Base-by-base conservation (phyloP, 2,797 vertebrate genomes). In the Argentina silus region DNA sequence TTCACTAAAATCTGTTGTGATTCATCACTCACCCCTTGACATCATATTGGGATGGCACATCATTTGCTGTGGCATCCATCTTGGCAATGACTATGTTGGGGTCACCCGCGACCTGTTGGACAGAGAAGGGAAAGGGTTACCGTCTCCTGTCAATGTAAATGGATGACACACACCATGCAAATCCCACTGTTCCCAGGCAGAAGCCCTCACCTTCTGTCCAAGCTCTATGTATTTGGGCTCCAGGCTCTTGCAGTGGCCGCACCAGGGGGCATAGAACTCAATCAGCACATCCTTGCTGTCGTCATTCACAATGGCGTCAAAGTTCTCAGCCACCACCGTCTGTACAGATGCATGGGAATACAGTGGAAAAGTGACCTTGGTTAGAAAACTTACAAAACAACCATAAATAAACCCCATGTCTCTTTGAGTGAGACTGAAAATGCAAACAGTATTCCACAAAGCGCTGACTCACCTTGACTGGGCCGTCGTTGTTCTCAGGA, bases 11-110 rank as follows among this genome's bases (percentile, higher is more conserved):
- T n/a, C n/a, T n/a, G n/a, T n/a, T n/a, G n/a, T n/a, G 45, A 15
- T 7, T 0, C 3, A 15, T 47, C 17, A 90, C 96, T 92, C 90
- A 99, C 98, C 98, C 98, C 90, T 95, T 94, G 91, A 99, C 98
- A 95, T 99, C 96, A 77, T 98, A 99, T 0, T 93, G 94, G 79
- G 96, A 94, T 77, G 98, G 98, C 83, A 99, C 98, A 70, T 99
- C 98, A 60, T 99, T 99, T 82, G 97, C 97, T 78, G 98, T 99
- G 75, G 98, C 98, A 1, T 99, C 98, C 98, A 99, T 99, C 93
- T 99, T 99, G 84, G 98, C 98, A 78, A 99, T 95, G 73, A 99
- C 45, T 1, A 99, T 89, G 75, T 96, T 97, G 83, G 96, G 96
- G 88, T 98, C 94, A 76, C 85, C 81, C 60, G 92, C 87, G 48